These are phyloP conservation scores for Molorchus minor DNA, from an alignment of 2,888 invertebrate genomes.

Conservation along the genomic window DNA sequence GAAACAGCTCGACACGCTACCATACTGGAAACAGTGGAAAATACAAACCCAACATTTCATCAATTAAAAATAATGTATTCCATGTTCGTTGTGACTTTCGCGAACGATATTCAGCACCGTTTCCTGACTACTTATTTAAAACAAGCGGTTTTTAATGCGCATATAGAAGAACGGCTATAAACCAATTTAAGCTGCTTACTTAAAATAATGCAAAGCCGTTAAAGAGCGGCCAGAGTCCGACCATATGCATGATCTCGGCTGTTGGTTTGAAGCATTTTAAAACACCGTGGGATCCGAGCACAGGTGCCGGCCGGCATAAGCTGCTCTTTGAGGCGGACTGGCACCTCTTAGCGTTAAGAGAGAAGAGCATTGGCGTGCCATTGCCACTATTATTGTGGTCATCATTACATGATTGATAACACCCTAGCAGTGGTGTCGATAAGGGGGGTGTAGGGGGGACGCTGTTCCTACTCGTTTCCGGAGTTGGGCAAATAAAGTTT, in stretches of 20 bases:
- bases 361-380: no score
- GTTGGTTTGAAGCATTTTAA: constrained; percentile 39
- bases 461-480: no score
- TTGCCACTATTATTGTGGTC: no score
- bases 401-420: no score
- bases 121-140: constrained; percentile 23
- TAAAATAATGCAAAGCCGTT: constrained; percentile 46
- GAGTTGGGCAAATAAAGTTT: no score
- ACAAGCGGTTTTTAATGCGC: constrained; percentile 35
- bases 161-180: constrained; percentile 38
- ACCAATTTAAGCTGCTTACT: constrained; percentile 47
- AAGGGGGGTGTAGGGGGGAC: no score
- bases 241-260: constrained; percentile 38
- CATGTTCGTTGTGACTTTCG: constrained; percentile 12
- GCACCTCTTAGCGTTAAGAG: no score
- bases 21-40: no score
- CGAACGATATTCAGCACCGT: constrained; percentile 7
- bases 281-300: constrained; percentile 52
- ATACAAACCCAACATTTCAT: no score
- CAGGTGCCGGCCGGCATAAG: constrained; percentile 45
- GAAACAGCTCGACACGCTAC: no score
- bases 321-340: no score
- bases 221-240: constrained; percentile 36
- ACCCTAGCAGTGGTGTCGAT: no score
- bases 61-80: constrained; percentile 18